phyloP scores from a whole-genome alignment of 2,888 invertebrate species.

The Drosophila flavopinicola region DNA sequence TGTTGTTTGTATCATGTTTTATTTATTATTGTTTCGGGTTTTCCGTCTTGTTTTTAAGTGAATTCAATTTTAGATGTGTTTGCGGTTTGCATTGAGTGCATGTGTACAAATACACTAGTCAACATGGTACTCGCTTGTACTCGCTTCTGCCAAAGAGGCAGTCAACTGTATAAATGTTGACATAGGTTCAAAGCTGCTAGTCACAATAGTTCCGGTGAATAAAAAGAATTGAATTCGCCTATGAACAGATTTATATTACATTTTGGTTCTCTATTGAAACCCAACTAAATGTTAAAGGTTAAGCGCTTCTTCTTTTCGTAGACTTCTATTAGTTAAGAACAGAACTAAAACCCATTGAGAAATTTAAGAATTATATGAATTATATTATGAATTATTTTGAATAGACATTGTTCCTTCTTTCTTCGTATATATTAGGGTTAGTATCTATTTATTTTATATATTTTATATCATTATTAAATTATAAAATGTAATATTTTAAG shows the following conservation, averaged over 20 bases:
- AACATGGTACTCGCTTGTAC: constrained; percentile 13
- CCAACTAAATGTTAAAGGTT: too few relatives aligned
- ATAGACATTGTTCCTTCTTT: too few relatives aligned
- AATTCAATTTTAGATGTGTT: constrained; percentile 62
- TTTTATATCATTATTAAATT: too few relatives aligned
- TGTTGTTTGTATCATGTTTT: constrained; percentile 38
- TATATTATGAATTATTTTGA: too few relatives aligned
- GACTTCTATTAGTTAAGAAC: too few relatives aligned
- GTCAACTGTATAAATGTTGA: not conserved
- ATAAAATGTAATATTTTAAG: too few relatives aligned
- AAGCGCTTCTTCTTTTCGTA: too few relatives aligned
- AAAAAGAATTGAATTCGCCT: not conserved
- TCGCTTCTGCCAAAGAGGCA: not conserved
- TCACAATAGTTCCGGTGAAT: not conserved
- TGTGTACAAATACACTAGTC: constrained; percentile 19
- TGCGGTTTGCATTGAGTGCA: constrained; percentile 43
- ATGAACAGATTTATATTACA: not conserved
- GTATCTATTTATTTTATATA: too few relatives aligned
- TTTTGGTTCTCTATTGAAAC: too few relatives aligned
- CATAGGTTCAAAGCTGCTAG: not conserved
- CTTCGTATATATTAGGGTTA: too few relatives aligned
- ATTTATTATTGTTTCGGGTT: constrained; percentile 56
- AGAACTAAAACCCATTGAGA: too few relatives aligned
- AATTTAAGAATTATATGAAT: too few relatives aligned
- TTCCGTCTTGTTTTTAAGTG: constrained; percentile 28